A percentile compares a stretch with the other conserved stretches of the same genome.
Evolutionary conservation across 2,888 invertebrate species (phyloP).

Genomic region (Stenoptilia bipunctidactyla): DNA sequence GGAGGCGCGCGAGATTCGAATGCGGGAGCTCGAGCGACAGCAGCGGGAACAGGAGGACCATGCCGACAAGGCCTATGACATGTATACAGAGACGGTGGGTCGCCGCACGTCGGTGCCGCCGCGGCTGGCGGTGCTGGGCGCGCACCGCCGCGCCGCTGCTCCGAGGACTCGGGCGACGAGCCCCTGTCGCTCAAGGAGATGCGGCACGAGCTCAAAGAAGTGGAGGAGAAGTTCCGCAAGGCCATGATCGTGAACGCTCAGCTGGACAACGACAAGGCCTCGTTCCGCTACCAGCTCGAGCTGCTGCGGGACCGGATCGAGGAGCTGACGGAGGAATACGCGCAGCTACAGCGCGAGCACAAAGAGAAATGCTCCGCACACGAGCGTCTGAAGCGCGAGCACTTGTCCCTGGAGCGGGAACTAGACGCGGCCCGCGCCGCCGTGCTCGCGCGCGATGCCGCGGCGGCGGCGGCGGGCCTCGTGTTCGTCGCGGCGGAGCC

Average conservation of each 20-base stretch:
- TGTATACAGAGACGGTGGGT: conserved; percentile 73
- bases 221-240: conserved; percentile 97
- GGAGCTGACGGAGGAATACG: conserved; percentile 91
- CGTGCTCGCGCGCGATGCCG: conserved; percentile 87
- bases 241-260: conserved; percentile 99
- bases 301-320: conserved; percentile 94
- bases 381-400: conserved; percentile 87
- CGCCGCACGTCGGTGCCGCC: conserved; percentile 34
- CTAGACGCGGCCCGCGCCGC: conserved; percentile 77
- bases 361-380: conserved; percentile 87
- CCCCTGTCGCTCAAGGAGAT: conserved; percentile 82
- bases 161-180: conserved; percentile 92
- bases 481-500: conserved; percentile 81
- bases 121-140: conserved; percentile 47
- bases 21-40: conserved; percentile 95
- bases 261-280: conserved; percentile 97
- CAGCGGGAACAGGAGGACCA: conserved; percentile 94
- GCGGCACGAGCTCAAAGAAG: conserved; percentile 90
- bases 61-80: conserved; percentile 91
- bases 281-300: conserved; percentile 95
- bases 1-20: conserved; percentile 98
- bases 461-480: conserved; percentile 86
- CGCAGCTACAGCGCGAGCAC: conserved; percentile 85
- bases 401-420: conserved; percentile 85
- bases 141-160: conserved; percentile 87